These are phyloP conservation scores for Trissoscelio sp. DNA, from an alignment of 2,888 invertebrate species.

Conservation along the genomic window DNA sequence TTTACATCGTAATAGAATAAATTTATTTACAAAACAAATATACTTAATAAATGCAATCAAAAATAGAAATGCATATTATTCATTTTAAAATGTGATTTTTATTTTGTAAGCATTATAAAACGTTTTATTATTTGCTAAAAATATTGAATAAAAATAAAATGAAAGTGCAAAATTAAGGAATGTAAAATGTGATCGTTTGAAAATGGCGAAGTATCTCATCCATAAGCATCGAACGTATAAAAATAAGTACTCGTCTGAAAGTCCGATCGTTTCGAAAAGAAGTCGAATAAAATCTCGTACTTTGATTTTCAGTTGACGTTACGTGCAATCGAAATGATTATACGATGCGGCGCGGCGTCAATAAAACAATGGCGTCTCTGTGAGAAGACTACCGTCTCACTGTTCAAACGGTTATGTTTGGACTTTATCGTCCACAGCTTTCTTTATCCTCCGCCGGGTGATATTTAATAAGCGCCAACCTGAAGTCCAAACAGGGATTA, in stretches of 20 bases:
- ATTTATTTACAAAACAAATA: no score
- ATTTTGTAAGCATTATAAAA: no score
- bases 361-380: slow-evolving; percentile 42
- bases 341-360: slow-evolving; percentile 14
- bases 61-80: no score
- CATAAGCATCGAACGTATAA: background rate
- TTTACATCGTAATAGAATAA: no score
- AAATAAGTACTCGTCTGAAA: background rate
- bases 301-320: slow-evolving; percentile 17
- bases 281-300: slow-evolving; percentile 15
- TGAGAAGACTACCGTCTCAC: slow-evolving; percentile 17
- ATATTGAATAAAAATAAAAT: background rate
- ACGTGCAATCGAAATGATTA: slow-evolving; percentile 38
- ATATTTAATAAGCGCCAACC: slow-evolving; percentile 44
- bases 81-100: no score
- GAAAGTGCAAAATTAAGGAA: no score
- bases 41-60: no score
- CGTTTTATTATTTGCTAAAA: background rate
- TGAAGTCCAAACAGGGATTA: slow-evolving; percentile 33
- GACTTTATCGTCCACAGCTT: slow-evolving; percentile 40
- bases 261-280: slow-evolving; percentile 10
- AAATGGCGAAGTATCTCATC: background rate
- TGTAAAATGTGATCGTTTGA: background rate
- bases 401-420: slow-evolving; percentile 51
- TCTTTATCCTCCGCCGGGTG: slow-evolving; percentile 30